Evolutionary conservation across 2,113 vertebrate species (phyloP).

Genomic region (Pagrus major): DNA sequence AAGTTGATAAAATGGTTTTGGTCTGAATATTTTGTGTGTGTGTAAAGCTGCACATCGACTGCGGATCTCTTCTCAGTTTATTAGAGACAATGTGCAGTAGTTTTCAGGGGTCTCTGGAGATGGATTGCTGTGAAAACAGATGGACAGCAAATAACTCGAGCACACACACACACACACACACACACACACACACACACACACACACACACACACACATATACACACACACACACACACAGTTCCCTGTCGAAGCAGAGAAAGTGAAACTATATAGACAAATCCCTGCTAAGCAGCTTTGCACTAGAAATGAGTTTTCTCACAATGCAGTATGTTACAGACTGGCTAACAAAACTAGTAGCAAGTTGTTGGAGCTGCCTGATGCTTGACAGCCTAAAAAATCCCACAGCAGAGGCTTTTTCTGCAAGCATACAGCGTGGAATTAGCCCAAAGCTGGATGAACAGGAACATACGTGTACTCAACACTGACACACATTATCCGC

Average conservation of each 20-base stretch:
- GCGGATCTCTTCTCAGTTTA: constrained; percentile 4
- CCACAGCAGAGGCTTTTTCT: constrained; percentile 1
- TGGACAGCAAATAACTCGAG: constrained; percentile 49
- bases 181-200: constrained; percentile 24
- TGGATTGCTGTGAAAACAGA: constrained; percentile 47
- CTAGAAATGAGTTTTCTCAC: constrained; percentile 69
- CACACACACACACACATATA: constrained; percentile 30
- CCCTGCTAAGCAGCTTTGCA: constrained; percentile 79
- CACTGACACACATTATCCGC: constrained; percentile 50
- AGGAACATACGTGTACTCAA: constrained; percentile 28
- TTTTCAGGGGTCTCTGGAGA: constrained; percentile 25
- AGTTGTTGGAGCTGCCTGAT: constrained; percentile 29
- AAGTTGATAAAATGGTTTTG: background rate
- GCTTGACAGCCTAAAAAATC: constrained; percentile 44
- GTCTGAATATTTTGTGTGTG: background rate
- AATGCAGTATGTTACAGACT: constrained; percentile 46
- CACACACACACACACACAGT: constrained; percentile 29
- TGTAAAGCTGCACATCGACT: background rate
- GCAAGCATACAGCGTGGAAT: constrained; percentile 44
- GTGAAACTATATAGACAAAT: constrained; percentile 72
- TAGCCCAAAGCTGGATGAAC: constrained; percentile 53
- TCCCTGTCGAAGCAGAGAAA: constrained; percentile 42
- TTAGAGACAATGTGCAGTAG: background rate
- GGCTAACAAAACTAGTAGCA: constrained; percentile 45
- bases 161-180: constrained; percentile 16